Evolutionary conservation across 2,113 vertebrate species (phyloP), one percentile per base, ranked within the genome.

Genomic region (Parus major): DNA sequence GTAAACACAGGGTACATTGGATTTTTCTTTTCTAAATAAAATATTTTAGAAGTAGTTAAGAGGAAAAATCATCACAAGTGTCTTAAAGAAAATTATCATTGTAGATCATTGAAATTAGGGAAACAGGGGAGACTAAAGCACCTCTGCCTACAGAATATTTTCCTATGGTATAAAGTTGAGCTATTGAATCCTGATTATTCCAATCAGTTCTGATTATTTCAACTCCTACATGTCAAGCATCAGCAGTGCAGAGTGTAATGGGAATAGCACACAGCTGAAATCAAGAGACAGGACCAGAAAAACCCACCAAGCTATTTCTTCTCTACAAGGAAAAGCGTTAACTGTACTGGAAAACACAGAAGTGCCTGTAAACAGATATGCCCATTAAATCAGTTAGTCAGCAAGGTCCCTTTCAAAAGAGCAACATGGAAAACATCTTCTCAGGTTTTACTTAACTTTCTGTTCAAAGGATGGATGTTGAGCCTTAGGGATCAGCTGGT

Each of bases 371-470:
- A 95, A 85, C 15, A 69, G 61, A 79, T 75, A 61, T 4, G 5
- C 10, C 49, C 36, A 65, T 95, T 91, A 93, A 82, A 87, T 56
- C 73, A 57, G 77, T 86, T 76, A 92, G 72, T 53, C 86, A 91
- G 59, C 53, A 85, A 82, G n/a, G 69, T 49, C 49, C 46, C 73
- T 72, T 90, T 65, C 31, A 11, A 82, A 85, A 77, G 18, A 69
- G 33, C 41, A 90, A 91, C 87, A 71, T 5, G 33, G 88, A 95
- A 92, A 97, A 84, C 47, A 84, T 56, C 50, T 44, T 93, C 93
- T 69, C 70, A 44, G 39, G 39, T 92, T 93, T 97, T 94, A 97
- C 63, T 94, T 93, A 90, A 95, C 39, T 91, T 94, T 95, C 73
- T 85, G 53, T 49, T 89, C 59, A 59, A 75, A 60, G 66, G 52